Base-by-base conservation (phyloP, 2,888 invertebrate species). In the Lepidocyrtinus sp. region DNA sequence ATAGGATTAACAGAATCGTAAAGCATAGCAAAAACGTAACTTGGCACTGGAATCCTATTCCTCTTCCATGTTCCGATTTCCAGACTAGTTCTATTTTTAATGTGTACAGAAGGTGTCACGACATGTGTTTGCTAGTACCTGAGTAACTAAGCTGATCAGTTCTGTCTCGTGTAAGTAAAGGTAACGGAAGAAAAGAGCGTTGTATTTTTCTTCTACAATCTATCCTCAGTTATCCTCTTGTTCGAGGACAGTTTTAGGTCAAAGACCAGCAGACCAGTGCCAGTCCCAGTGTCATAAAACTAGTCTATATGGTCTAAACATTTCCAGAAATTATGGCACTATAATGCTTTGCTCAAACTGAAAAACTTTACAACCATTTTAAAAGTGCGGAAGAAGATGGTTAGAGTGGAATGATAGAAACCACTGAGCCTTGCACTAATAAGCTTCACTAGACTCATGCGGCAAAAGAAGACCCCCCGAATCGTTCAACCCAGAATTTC, bases 391-490 rank as follows among this genome's bases (percentile, higher is more conserved):
- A 62, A 71, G 36, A 59, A 7, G 22, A 59, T 69, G 22, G 68
- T 55, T 22, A 9, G 21, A 69, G 2, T 2, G 55, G 19, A 61
- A 17, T 25, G 63, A 22, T 63, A n/a, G 69, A 59, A 71, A 62
- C 27, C 21, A 63, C 17, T 71, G 71, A 62, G 22, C 71, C 17
- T 68, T 24, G 12, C 27, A 22, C 45, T 68, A 59, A 69, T 69
- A 45, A 21, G 22, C 46, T 64, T 64, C 73, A 1, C n/a, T 12
- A 63, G 9, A 24, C 25, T 15, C 25, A 22, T 63, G 15, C 24
- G 36, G 27, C 17, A 2, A 26, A 25, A 27, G 36, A 17, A 26
- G 61, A 63, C 62, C 71, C 63, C 22, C 36, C 25, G 5, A 62
- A 36, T 36, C 36, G 36, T 36, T 36, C 36, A 46, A 61, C 50